Conservation (phyloP, 2,797 vertebrate genomes). For the Chromobotia macracanthus region DNA sequence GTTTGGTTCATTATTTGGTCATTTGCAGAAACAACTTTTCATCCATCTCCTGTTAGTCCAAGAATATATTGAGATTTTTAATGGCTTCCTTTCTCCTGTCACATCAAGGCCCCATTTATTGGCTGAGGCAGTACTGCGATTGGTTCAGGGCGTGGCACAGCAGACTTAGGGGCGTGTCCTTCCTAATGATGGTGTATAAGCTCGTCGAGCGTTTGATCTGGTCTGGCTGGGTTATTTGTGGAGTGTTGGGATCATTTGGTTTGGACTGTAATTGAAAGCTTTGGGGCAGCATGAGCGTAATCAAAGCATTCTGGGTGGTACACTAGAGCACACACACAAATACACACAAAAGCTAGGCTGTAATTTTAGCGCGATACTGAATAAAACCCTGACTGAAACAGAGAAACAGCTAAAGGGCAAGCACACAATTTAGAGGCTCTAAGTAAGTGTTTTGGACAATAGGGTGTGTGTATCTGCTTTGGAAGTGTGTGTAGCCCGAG, state of each 20-base stretch:
- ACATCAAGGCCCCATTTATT: constrained; percentile 1
- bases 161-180: constrained; percentile 71
- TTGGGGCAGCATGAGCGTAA: constrained; percentile 56
- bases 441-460: constrained; percentile 16
- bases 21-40: constrained; percentile 25
- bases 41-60: constrained; percentile 4
- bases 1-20: constrained; percentile 25
- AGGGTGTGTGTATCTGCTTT: constrained; percentile 13
- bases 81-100: constrained; percentile 21
- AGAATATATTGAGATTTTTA: constrained; percentile 13
- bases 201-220: constrained; percentile 82
- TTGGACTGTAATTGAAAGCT: constrained; percentile 69
- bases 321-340: constrained; percentile 30
- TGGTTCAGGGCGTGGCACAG: constrained; percentile 75
- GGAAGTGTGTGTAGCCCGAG: constrained; percentile 27
- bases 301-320: constrained; percentile 59
- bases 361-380: constrained; percentile 58
- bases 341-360: constrained; percentile 48
- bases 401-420: constrained; percentile 47
- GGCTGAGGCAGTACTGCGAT: constrained; percentile 73
- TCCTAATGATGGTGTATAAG: constrained; percentile 84
- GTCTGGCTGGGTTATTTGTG: constrained; percentile 82
- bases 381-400: constrained; percentile 58
- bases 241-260: constrained; percentile 75
- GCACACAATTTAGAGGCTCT: constrained; percentile 23